Evolutionary conservation across 2,797 vertebrate genomes (phyloP).

Genomic region (Steatocranus sp.): DNA sequence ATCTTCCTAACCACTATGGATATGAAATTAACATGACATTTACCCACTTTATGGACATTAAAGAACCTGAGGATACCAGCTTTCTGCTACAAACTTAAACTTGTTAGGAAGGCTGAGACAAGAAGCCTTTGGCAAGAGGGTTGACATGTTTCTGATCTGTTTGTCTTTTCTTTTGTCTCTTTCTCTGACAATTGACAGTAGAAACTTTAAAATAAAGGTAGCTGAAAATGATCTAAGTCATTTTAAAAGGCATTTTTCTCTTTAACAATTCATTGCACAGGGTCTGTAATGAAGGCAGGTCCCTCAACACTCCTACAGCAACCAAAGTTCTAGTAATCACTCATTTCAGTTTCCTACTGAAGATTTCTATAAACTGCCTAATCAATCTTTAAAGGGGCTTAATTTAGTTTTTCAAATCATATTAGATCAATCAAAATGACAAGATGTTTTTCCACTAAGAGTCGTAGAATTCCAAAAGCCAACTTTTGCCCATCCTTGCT

Average conservation of each 20-base stretch:
- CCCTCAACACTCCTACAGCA: not conserved
- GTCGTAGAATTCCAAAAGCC: not conserved
- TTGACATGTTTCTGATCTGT: slow-evolving; percentile 8
- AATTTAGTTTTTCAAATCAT: not conserved
- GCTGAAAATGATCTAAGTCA: slow-evolving; percentile 36
- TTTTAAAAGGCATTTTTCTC: slow-evolving; percentile 25
- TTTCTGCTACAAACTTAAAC: slow-evolving; percentile 46
- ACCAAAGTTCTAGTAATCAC: not conserved
- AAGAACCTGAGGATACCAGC: slow-evolving; percentile 68
- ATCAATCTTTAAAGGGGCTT: not conserved
- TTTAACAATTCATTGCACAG: not conserved
- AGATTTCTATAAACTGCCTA: not conserved
- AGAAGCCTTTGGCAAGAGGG: slow-evolving; percentile 30
- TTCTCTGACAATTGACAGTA: slow-evolving; percentile 14
- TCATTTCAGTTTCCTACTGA: not conserved
- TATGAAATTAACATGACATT: slow-evolving; percentile 35
- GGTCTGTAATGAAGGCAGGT: not conserved
- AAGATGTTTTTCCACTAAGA: not conserved
- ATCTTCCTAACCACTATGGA: slow-evolving; percentile 27
- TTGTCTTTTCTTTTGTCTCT: not conserved
- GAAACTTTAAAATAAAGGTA: slow-evolving; percentile 39
- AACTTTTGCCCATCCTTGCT: not conserved
- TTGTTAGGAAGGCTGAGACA: slow-evolving; percentile 40
- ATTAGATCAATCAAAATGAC: not conserved
- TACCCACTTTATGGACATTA: slow-evolving; percentile 37